Conservation (phyloP, 2,888 invertebrate genomes). For the Cancer borealis region DNA sequence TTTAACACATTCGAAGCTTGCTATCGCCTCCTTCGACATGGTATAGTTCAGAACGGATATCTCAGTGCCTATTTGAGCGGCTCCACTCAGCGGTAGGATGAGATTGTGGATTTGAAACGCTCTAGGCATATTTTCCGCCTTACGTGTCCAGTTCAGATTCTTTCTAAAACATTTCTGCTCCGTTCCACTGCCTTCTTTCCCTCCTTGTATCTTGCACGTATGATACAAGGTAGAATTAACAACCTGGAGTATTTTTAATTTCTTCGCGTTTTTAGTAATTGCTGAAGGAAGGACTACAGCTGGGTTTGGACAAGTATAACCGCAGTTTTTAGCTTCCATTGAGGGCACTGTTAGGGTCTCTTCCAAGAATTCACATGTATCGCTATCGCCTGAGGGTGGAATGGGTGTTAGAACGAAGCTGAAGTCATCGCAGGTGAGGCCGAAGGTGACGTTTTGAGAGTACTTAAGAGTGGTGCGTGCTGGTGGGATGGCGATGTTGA, state of each 20-base stretch:
- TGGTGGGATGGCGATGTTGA: slow-evolving; percentile 68
- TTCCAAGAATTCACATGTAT: slow-evolving; percentile 61
- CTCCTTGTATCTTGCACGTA: slow-evolving; percentile 64
- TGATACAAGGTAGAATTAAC: slow-evolving; percentile 50
- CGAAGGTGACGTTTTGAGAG: slow-evolving; percentile 60
- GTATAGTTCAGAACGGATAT: slow-evolving; percentile 51
- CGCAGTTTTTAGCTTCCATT: slow-evolving; percentile 68
- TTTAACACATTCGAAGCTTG: slow-evolving; percentile 65
- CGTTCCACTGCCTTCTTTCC: background rate
- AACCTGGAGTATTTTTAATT: slow-evolving; percentile 29
- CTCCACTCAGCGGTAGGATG: background rate
- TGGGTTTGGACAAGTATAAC: slow-evolving; percentile 65
- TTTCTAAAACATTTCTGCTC: slow-evolving; percentile 73
- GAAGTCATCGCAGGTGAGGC: slow-evolving; percentile 64
- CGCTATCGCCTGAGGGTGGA: slow-evolving; percentile 8
- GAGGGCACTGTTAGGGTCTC: slow-evolving; percentile 49
- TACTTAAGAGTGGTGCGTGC: slow-evolving; percentile 69
- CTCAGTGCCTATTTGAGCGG: background rate
- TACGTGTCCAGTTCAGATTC: slow-evolving; percentile 68
- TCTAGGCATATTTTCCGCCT: slow-evolving; percentile 59
- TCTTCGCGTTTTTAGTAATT: slow-evolving; percentile 53
- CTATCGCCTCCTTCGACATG: slow-evolving; percentile 52
- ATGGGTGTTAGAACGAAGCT: slow-evolving; percentile 63
- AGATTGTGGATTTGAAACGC: slow-evolving; percentile 59
- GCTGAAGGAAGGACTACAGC: slow-evolving; percentile 52